phyloP scores from a whole-genome alignment of 2,113 vertebrate species.

The Eira barbara region DNA sequence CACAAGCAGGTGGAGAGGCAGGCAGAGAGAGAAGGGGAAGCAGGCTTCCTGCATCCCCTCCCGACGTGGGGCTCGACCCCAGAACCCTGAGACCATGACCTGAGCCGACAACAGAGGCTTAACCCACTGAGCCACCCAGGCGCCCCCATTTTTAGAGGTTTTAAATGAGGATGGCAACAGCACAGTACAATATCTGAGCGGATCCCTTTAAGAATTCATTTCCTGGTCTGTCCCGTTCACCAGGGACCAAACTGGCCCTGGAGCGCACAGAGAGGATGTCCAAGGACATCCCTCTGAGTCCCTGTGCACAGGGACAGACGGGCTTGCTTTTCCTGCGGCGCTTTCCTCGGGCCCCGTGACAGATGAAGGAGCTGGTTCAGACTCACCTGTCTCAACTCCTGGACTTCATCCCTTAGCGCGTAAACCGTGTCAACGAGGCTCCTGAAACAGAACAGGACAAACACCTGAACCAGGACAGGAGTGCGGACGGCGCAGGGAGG shows the following conservation, averaged over 20 bases:
- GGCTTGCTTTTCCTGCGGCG: neutral
- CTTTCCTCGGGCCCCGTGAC: neutral
- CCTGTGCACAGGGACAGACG: accelerated
- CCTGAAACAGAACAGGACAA: slow-evolving; percentile 79
- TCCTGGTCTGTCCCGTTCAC: neutral
- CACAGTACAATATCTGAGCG: neutral
- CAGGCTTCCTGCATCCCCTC: too few species aligned
- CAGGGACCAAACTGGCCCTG: too few species aligned
- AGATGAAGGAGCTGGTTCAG: neutral
- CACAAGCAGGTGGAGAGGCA: too few species aligned
- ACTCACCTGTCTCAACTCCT: slow-evolving; percentile 94
- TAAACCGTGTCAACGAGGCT: slow-evolving; percentile 97
- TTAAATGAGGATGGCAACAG: too few species aligned
- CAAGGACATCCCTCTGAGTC: neutral
- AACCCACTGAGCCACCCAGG: too few species aligned
- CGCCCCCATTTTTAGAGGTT: too few species aligned
- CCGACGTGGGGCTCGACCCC: too few species aligned
- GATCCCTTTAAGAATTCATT: neutral
- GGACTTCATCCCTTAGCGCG: slow-evolving; percentile 94
- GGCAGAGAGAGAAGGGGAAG: too few species aligned
- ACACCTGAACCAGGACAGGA: neutral
- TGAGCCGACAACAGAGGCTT: too few species aligned
- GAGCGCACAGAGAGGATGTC: neutral
- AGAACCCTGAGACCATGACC: too few species aligned
- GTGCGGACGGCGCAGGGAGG: too few species aligned